Evolutionary conservation across 1,140 invertebrate species (phyloP).

Genomic region (Trichoplusia ni): DNA sequence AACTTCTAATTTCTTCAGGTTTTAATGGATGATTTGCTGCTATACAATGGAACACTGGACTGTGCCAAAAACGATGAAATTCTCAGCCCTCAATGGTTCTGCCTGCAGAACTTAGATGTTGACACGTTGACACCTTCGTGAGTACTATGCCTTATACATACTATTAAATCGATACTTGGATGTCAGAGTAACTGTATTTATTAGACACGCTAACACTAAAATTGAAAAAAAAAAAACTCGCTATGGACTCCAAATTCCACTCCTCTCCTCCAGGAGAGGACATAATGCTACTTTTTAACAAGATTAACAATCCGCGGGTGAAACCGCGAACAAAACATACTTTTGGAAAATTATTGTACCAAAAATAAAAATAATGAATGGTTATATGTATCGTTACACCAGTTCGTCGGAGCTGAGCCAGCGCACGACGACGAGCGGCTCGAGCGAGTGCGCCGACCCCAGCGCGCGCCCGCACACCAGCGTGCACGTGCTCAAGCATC

Average conservation of each 20-base stretch:
- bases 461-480: conserved; percentile 58
- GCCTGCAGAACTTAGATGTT: conserved; percentile 56
- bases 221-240: too few relatives aligned
- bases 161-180: not conserved
- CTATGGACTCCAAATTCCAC: too few relatives aligned
- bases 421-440: conserved; percentile 63
- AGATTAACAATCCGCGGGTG: too few relatives aligned
- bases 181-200: not conserved
- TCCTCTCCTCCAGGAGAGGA: too few relatives aligned
- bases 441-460: conserved; percentile 51
- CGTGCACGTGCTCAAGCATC: conserved; percentile 47
- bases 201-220: too few relatives aligned
- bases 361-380: too few relatives aligned
- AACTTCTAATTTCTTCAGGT: conserved; percentile 77
- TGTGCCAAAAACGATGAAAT: conserved; percentile 64
- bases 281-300: too few relatives aligned
- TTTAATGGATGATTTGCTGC: conserved; percentile 88
- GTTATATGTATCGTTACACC: too few relatives aligned
- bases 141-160: conserved; percentile 5
- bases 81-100: conserved; percentile 66
- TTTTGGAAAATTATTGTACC: too few relatives aligned
- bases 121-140: conserved; percentile 62
- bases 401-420: conserved; percentile 57
- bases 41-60: conserved; percentile 87
- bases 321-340: too few relatives aligned